Conservation (phyloP, 2,797 vertebrate genomes). For the Myotis vivesi region DNA sequence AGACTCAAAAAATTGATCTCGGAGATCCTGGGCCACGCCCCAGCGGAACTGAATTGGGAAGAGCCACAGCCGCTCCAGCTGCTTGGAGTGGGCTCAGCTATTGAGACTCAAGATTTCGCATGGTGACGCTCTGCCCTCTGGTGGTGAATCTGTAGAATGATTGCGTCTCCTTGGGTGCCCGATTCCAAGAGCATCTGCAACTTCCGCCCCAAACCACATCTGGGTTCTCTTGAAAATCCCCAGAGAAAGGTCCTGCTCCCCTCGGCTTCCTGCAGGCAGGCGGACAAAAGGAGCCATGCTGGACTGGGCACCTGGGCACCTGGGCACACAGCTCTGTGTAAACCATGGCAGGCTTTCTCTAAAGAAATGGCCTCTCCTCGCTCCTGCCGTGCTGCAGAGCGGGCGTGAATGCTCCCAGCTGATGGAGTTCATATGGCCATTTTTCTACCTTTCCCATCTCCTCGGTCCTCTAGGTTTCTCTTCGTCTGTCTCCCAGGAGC, state of each 20-base stretch:
- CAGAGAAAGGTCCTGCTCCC: not conserved
- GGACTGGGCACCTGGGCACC: rapidly evolving
- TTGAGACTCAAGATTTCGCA: not conserved
- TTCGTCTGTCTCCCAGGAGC: not conserved
- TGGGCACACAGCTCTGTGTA: not conserved
- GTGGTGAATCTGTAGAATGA: not conserved
- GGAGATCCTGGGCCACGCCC: not conserved
- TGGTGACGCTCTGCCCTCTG: conserved; percentile 61
- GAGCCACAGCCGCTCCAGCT: not conserved
- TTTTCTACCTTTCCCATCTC: not conserved
- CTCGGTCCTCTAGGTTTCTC: not conserved
- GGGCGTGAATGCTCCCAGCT: not conserved
- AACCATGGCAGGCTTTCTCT: not conserved
- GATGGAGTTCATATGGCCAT: not conserved
- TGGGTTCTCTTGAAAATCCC: not conserved
- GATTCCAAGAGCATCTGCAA: not conserved
- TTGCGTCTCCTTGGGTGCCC: not conserved
- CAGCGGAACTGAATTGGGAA: not conserved
- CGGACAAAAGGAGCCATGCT: not conserved
- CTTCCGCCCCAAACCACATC: not conserved
- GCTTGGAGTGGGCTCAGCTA: rapidly evolving
- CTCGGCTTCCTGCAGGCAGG: not conserved
- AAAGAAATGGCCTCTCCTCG: not conserved
- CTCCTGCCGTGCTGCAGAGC: not conserved
- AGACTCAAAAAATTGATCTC: not conserved